Base-by-base conservation (phyloP, 30 jellyfish, hydroid and myxozoan species). In the Phacellophora camtschatica region DNA sequence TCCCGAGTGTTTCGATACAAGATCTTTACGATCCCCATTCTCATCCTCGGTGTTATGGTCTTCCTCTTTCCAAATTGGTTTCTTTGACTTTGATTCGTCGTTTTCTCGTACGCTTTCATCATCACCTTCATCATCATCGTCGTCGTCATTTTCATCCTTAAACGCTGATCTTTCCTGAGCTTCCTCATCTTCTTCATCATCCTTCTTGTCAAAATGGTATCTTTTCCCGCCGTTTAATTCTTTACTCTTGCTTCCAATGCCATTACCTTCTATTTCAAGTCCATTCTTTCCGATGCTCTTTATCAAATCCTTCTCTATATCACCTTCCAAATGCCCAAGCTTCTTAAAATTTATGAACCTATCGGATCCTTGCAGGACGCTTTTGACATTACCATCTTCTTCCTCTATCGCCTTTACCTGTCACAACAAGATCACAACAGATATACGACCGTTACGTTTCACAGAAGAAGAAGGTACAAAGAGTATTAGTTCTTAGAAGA, bases 351-450 rank as follows among this genome's bases (percentile, higher is more conserved):
- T 80, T 4, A 77, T 77, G 37, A 64, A 84, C 62, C 36, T 62
- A 77, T 63, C 84, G 1, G 95, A 83, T 2, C 95, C 95, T 36
- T 84, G 85, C 31, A 84, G 76, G 19, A 84, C 95, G 28, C 56
- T 73, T 59, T 76, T 87, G 45, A 87, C 89, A 49, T 76, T 87
- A 9, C 68, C 51, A 48, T 87, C 96, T 53, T 87, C 96, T 23
- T 87, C 96, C 39, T 87, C 90, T 29, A 87, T 76, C 53, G 96
- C 89, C 54, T 75, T 69, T 25, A 87, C 88, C 39, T 87, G 78
- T n/a, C n/a, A n/a, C n/a, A n/a, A n/a, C n/a, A n/a, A n/a, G n/a
- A n/a, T n/a, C n/a, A n/a, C n/a, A n/a, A n/a, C n/a, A n/a, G n/a
- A n/a, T n/a, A n/a, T n/a, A n/a, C n/a, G n/a, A n/a, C n/a, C n/a